Base-by-base conservation (phyloP, 2,888 invertebrate genomes). In the Minunthozetes semirufus region DNA sequence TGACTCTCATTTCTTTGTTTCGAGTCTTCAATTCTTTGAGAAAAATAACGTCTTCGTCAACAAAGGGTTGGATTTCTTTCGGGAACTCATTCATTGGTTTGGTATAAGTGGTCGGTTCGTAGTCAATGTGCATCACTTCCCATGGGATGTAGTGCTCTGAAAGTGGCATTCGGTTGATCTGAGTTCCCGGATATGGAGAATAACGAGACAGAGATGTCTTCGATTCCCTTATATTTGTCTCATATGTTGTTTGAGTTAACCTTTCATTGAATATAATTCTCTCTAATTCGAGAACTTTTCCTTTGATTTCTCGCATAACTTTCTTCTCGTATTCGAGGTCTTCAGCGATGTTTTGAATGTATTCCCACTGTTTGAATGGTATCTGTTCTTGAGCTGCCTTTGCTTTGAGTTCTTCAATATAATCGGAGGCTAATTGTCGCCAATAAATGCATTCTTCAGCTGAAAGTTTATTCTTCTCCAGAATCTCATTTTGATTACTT, bases 71-170 rank as follows among this genome's bases (percentile, higher is more conserved):
- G 46, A 81, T 76, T 17, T 79, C 77, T 29, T 78, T 77, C 0
- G 79, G 78, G 72, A 81, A 83, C 33, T 81, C 80, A 17, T 77
- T 77, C 17, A 78, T 76, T 0, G 79, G 80, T 72, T 80, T 79
- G 0, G 81, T 81, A 77, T 81, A 82, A 13, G 80, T 80, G 22
- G 80, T 80, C 5, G 83, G 83, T 77, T 83, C 83, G 78, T 83
- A 83, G 4, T 78, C 75, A 17, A 77, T 79, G 78, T 78, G 78
- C 77, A 80, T 80, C 38, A 83, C 83, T 79, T 83, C 82, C 83
- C 82, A 83, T 17, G 82, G 81, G n/a, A 83, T 82, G 78, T 82
- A 83, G 79, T 82, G 82, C 77, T 83, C 83, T 72, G 82, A 81
- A 27, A 83, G 81, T n/a, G 83, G 83, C 74, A 81, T 82, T 8